A percentile compares a stretch with the other conserved stretches of the same genome.
phyloP scores from a whole-genome alignment of 2,113 vertebrate species.

The Dicrurus megarhynchus region DNA sequence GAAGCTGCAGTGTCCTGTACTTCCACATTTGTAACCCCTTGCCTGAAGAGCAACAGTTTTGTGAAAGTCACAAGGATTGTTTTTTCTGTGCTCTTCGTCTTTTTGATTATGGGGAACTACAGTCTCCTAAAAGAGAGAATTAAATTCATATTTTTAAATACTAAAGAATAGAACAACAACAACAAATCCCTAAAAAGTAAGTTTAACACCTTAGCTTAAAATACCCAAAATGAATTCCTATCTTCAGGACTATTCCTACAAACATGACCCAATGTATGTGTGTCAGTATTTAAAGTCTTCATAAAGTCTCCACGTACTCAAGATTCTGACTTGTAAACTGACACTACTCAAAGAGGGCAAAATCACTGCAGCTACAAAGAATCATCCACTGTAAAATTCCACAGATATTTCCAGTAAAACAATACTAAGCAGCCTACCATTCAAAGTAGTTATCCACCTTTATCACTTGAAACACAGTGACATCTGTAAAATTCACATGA shows the following conservation, averaged over 20 bases:
- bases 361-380: constrained; percentile 54
- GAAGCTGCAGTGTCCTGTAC: background rate
- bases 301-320: background rate
- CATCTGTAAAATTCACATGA: background rate
- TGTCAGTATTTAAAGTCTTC: background rate
- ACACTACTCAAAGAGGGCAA: constrained; percentile 55
- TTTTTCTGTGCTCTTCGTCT: background rate
- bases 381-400: constrained; percentile 48
- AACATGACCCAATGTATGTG: background rate
- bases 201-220: constrained; percentile 56
- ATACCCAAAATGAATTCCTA: background rate
- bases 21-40: background rate
- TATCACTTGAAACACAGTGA: background rate
- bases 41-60: background rate
- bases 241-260: constrained; percentile 28
- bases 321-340: constrained; percentile 46
- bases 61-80: background rate
- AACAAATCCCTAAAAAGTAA: background rate
- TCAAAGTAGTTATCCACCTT: background rate
- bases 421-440: background rate
- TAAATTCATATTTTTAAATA: constrained; percentile 38
- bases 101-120: background rate
- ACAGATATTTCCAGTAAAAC: constrained; percentile 38
- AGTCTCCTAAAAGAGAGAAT: background rate
- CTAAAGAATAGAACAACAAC: constrained; percentile 9